Base-by-base conservation (phyloP, 2,797 vertebrate species). In the Gymnothorax javanicus region DNA sequence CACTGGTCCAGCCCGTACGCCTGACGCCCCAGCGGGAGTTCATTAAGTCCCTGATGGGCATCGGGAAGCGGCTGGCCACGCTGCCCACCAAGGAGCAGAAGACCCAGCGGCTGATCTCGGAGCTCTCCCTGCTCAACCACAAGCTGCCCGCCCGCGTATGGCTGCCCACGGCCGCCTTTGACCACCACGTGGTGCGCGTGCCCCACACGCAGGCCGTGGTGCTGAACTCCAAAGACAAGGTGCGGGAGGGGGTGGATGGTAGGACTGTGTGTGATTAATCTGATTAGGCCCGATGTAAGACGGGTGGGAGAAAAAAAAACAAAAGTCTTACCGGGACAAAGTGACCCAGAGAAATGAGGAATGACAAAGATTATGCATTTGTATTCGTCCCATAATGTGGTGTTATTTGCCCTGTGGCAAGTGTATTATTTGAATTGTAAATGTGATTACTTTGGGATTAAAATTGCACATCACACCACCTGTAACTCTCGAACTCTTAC, bases 41-140 rank as follows among this genome's bases (percentile, higher is more conserved):
- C 94, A 98, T 99, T 87, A 98, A 99, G 91, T 99, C 98, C 0
- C 95, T 99, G 90, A 96, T 99, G 93, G 96, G 97, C 4, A 99
- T 99, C 1, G 98, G 98, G 85, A 98, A 98, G 92, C 97, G 98
- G 2, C 90, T 99, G 91, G 97, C 98, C 83, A 99, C 97, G 0
- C 94, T 99, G 86, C 98, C 98, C 43, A 99, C 98, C 92, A 99
- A 99, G 89, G 98, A 99, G 92, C 98, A 99, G 96, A 99, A 99
- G 92, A 99, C 98, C 0, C 97, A 98, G 91, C 92, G 98, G 0
- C 95, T 99, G 8, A 96, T 99, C 91, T 99, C 97, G 0, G 98
- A 99, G 90, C 97, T 99, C 17, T 99, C 98, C 0, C 95, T 99
- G 92, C 97, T 99, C 82, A 99, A 98, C 96, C 98, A 99, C 95